Conservation (phyloP, 1,140 invertebrate genomes). For the Seison nebaliae region DNA sequence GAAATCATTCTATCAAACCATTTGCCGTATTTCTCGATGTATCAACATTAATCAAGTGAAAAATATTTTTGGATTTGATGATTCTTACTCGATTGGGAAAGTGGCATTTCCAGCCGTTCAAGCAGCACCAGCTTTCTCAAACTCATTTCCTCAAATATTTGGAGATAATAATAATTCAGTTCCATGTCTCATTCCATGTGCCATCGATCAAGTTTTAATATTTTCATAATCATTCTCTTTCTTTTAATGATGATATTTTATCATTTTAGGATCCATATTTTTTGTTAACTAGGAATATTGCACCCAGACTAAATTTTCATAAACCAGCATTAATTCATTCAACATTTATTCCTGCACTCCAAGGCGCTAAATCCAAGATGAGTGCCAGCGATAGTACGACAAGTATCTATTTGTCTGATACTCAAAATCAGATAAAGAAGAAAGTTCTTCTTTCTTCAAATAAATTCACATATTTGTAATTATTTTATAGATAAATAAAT, state of each 20-base stretch:
- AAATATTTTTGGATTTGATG: constrained; percentile 75
- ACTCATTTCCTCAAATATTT: constrained; percentile 84
- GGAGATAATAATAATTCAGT: constrained; percentile 36
- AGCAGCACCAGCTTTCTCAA: constrained; percentile 71
- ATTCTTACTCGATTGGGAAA: constrained; percentile 77
- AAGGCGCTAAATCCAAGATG: constrained; percentile 92
- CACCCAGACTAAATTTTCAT: constrained; percentile 51
- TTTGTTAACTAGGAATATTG: constrained; percentile 84
- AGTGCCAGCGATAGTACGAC: constrained; percentile 73
- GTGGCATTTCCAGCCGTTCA: constrained; percentile 83
- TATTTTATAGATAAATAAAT: constrained; percentile 55
- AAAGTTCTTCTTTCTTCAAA: constrained; percentile 40
- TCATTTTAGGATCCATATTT: constrained; percentile 73
- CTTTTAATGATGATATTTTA: background rate
- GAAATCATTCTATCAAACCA: constrained; percentile 10
- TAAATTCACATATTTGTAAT: too few species aligned
- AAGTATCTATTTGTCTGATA: constrained; percentile 77
- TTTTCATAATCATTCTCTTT: background rate
- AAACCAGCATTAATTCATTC: constrained; percentile 87
- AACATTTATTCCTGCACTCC: constrained; percentile 71
- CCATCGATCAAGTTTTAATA: constrained; percentile 59
- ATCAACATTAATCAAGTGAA: constrained; percentile 11
- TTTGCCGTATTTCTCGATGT: constrained; percentile 8
- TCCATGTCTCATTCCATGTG: constrained; percentile 80
- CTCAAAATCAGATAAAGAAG: constrained; percentile 78